Conservation (phyloP, 2,797 vertebrate genomes). For the Lerista edwardsae region DNA sequence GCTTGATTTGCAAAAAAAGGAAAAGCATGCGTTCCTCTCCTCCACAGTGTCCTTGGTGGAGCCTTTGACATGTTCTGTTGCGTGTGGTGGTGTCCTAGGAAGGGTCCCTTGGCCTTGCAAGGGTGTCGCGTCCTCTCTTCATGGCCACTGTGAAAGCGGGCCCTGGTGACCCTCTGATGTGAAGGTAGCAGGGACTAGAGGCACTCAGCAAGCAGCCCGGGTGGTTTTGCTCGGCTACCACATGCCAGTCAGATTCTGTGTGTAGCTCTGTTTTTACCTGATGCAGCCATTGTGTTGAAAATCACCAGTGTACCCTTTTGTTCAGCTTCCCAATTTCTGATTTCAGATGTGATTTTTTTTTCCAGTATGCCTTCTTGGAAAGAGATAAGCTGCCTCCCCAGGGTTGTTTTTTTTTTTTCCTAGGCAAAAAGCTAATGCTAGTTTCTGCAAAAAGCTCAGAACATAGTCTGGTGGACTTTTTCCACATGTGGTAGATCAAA, state of each 20-base stretch:
- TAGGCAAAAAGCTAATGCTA: slow-evolving; percentile 70
- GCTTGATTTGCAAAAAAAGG: slow-evolving; percentile 75
- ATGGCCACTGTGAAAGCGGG: slow-evolving; percentile 55
- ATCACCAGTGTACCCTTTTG: slow-evolving; percentile 67
- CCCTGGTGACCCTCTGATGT: slow-evolving; percentile 46
- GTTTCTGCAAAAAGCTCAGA: slow-evolving; percentile 70
- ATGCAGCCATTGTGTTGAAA: slow-evolving; percentile 69
- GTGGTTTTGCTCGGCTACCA: slow-evolving; percentile 47
- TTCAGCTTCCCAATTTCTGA: slow-evolving; percentile 73
- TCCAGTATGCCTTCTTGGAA: slow-evolving; percentile 76
- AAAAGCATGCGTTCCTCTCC: slow-evolving; percentile 64
- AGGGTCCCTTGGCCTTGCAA: slow-evolving; percentile 64
- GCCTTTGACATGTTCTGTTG: slow-evolving; percentile 79
- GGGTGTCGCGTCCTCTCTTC: slow-evolving; percentile 74
- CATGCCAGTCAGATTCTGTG: slow-evolving; percentile 61
- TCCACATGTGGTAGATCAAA: slow-evolving; percentile 81
- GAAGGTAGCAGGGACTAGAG: slow-evolving; percentile 58
- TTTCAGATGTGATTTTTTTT: slow-evolving; percentile 72
- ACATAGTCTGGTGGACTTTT: slow-evolving; percentile 72
- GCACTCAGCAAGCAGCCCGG: slow-evolving; percentile 49
- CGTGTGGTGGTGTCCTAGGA: slow-evolving; percentile 78
- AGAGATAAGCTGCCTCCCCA: slow-evolving; percentile 75
- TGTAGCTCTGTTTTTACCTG: slow-evolving; percentile 3
- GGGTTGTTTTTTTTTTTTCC: slow-evolving; percentile 66
- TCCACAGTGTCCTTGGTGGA: slow-evolving; percentile 70